These are phyloP conservation scores for Premnoplex brunnescens DNA, from an alignment of 2,797 vertebrate species.

Conservation along the genomic window DNA sequence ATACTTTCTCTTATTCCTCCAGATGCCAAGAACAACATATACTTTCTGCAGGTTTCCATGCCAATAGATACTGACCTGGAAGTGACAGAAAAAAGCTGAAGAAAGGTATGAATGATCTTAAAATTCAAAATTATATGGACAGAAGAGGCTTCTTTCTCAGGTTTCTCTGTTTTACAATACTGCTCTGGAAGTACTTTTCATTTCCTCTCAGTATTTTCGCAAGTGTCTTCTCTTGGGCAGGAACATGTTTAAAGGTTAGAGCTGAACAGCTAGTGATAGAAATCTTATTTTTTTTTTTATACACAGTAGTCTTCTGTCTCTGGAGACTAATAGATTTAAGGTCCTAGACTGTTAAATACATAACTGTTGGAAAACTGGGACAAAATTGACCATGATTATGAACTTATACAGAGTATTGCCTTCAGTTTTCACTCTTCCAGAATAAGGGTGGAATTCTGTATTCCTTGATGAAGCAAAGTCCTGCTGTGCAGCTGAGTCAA, in stretches of 20 bases:
- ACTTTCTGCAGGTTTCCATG: not conserved
- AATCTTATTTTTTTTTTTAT: not conserved
- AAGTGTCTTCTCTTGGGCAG: not conserved
- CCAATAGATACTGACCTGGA: not conserved
- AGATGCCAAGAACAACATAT: not conserved
- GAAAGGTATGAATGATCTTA: not conserved
- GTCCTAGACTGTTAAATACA: not conserved
- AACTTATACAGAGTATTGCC: not conserved
- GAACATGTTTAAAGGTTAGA: not conserved
- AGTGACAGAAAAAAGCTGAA: not conserved
- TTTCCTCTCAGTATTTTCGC: not conserved
- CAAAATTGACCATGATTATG: not conserved
- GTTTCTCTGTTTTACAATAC: not conserved
- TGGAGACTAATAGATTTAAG: not conserved
- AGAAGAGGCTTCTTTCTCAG: not conserved
- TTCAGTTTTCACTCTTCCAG: not conserved
- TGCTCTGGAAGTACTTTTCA: not conserved
- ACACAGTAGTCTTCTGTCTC: not conserved
- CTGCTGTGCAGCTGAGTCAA: conserved; percentile 13
- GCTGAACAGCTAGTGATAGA: not conserved
- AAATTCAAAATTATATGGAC: not conserved
- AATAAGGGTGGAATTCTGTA: not conserved
- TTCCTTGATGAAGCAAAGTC: conserved; percentile 2
- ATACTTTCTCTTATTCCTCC: not conserved
- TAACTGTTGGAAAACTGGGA: not conserved